Evolutionary conservation across 2,113 vertebrate species (phyloP).

Genomic region (Xenopus tropicalis): UCB_Xtro_10.0 CM004444.2:133514501-133515000

Average conservation of each 20-base stretch:
- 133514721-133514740: background rate
- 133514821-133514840: background rate
- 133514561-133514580: too few relatives aligned
- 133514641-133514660: too few relatives aligned
- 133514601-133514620: too few relatives aligned
- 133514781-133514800: background rate
- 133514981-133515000: background rate
- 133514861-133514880: slow-evolving; percentile 9
- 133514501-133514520: too few relatives aligned
- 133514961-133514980: background rate
- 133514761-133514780: background rate
- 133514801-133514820: slow-evolving; percentile 4
- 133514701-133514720: background rate
- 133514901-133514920: slow-evolving; percentile 8
- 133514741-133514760: background rate
- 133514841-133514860: slow-evolving; percentile 29
- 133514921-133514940: slow-evolving; percentile 25
- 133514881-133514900: slow-evolving; percentile 3
- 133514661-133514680: too few relatives aligned
- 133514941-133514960: slow-evolving; percentile 6
- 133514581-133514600: too few relatives aligned
- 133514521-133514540: too few relatives aligned
- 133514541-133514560: too few relatives aligned
- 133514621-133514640: too few relatives aligned
- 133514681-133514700: background rate